These are phyloP conservation scores for Miichthys miiuy DNA, from an alignment of 2,797 vertebrate species.

Conservation along the genomic window DNA sequence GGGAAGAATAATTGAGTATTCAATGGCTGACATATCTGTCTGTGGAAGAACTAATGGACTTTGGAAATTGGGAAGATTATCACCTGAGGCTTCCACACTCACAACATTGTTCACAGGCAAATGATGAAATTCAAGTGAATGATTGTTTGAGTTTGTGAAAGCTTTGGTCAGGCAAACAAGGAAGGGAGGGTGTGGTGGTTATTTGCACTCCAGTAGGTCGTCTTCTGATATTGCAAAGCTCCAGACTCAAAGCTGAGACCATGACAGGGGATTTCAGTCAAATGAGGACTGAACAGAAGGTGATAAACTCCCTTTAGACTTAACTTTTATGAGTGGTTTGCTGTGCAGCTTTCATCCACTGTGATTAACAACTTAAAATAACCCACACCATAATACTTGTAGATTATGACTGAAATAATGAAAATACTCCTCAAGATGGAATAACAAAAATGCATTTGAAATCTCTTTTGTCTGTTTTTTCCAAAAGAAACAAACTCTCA, in stretches of 20 bases:
- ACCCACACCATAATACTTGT: not conserved
- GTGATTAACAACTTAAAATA: conserved; percentile 44
- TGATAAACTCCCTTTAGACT: conserved; percentile 60
- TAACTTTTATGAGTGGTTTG: conserved; percentile 39
- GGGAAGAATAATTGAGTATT: conserved; percentile 28
- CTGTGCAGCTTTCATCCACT: conserved; percentile 38
- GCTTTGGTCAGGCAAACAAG: conserved; percentile 54
- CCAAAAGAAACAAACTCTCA: not conserved
- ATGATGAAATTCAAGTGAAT: conserved; percentile 54
- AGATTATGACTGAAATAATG: conserved; percentile 14
- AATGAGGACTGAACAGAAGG: conserved; percentile 62
- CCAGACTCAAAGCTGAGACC: conserved; percentile 45
- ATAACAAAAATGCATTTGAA: not conserved
- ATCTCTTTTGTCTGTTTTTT: not conserved
- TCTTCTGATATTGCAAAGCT: conserved; percentile 37
- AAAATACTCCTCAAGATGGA: not conserved
- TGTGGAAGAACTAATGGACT: conserved; percentile 44
- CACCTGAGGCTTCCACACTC: conserved; percentile 31
- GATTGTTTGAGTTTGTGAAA: conserved; percentile 46
- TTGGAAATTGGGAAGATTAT: conserved; percentile 52
- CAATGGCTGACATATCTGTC: conserved; percentile 17
- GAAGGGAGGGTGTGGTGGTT: conserved; percentile 32
- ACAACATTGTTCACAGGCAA: conserved; percentile 37
- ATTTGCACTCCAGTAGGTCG: conserved; percentile 45
- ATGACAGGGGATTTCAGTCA: conserved; percentile 50